Evolutionary conservation across 2,797 vertebrate genomes (phyloP).

Genomic region (Lutjanus argentimaculatus): DNA sequence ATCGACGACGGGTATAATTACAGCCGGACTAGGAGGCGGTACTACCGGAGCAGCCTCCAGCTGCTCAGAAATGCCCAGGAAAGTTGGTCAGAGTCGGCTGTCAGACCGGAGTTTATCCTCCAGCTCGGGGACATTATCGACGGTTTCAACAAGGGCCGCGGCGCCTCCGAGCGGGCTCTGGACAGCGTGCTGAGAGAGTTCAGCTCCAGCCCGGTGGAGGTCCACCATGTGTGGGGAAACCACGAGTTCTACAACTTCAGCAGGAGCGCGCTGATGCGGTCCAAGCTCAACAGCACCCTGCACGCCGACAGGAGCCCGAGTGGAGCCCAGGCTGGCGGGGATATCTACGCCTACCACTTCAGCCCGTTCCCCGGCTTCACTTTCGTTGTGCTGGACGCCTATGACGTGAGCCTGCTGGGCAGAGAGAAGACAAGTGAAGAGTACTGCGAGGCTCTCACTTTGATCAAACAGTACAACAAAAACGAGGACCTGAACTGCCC

Average conservation of each 20-base stretch:
- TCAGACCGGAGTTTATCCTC: slow-evolving; percentile 86
- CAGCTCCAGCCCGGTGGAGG: slow-evolving; percentile 73
- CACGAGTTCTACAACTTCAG: slow-evolving; percentile 97
- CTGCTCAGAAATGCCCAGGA: slow-evolving; percentile 84
- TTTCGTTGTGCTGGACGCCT: slow-evolving; percentile 91
- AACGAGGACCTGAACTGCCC: slow-evolving; percentile 91
- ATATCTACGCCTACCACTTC: slow-evolving; percentile 91
- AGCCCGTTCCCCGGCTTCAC: slow-evolving; percentile 87
- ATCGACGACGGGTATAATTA: slow-evolving; percentile 90
- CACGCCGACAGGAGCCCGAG: slow-evolving; percentile 5
- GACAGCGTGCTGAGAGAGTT: slow-evolving; percentile 85
- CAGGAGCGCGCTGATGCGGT: slow-evolving; percentile 83
- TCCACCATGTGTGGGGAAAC: slow-evolving; percentile 96
- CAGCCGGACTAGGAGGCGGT: slow-evolving; percentile 79
- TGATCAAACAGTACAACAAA: slow-evolving; percentile 87
- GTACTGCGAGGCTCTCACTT: slow-evolving; percentile 81
- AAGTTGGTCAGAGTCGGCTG: slow-evolving; percentile 82
- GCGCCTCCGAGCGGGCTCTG: slow-evolving; percentile 85
- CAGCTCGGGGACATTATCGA: slow-evolving; percentile 96
- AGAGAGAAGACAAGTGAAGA: slow-evolving; percentile 81
- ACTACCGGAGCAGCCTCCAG: slow-evolving; percentile 89
- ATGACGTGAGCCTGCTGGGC: slow-evolving; percentile 92
- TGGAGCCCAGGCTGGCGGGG: neutral
- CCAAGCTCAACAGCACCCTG: slow-evolving; percentile 85
- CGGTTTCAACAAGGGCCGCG: slow-evolving; percentile 86